Conservation (phyloP, 2,888 invertebrate genomes). For the Corythucha ciliata region DNA sequence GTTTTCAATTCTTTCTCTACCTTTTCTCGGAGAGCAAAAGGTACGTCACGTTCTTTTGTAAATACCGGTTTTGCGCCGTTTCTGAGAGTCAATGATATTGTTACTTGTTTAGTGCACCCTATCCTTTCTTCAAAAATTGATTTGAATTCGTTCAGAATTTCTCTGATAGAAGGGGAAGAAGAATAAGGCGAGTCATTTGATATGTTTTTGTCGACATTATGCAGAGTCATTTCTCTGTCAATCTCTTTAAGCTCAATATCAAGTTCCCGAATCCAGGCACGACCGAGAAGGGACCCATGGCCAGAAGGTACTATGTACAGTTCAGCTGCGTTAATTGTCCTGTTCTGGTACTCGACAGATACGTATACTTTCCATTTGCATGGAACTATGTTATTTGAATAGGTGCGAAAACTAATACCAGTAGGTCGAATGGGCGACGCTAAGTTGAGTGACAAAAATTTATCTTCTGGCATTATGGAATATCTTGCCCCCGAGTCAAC, state of each 20-base stretch:
- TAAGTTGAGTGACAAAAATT: not conserved
- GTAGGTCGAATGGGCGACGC: not conserved
- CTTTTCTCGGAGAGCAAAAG: conserved; percentile 9
- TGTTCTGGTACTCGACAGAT: not conserved
- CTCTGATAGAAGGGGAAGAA: not conserved
- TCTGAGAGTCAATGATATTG: conserved; percentile 13
- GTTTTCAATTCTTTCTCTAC: conserved; percentile 23
- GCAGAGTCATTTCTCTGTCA: not conserved
- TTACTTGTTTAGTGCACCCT: not conserved
- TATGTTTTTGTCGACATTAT: not conserved
- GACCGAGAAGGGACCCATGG: conserved; percentile 1
- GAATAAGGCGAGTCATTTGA: not conserved
- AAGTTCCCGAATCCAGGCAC: conserved; percentile 5
- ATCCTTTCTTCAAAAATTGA: not conserved
- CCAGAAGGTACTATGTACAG: conserved; percentile 9
- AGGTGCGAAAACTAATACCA: conserved; percentile 1
- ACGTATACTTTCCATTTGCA: conserved; percentile 6
- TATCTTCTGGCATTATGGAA: not conserved
- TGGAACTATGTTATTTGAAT: not conserved
- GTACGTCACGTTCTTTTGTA: too few relatives aligned
- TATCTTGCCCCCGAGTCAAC: conserved; percentile 5
- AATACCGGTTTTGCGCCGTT: too few relatives aligned
- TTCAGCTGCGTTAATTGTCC: not conserved
- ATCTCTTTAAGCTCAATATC: conserved; percentile 2
- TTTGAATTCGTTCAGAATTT: not conserved